phyloP scores from a whole-genome alignment of 2,113 vertebrate species.

The human region DNA sequence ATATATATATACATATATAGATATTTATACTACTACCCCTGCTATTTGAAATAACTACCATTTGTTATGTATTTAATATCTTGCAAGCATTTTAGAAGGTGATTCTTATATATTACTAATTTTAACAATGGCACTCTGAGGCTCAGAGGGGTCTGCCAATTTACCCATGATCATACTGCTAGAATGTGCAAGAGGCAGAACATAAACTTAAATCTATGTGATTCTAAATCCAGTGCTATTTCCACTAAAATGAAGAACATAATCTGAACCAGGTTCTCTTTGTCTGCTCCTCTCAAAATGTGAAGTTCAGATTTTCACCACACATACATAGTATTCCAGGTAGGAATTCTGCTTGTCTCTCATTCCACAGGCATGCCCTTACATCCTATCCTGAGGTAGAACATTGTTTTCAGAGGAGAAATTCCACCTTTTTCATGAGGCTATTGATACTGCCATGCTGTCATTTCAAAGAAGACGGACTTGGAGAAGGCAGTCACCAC shows the following conservation, averaged over 20 bases:
- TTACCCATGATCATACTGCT: background rate
- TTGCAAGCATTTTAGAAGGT: background rate
- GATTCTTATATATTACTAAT: background rate
- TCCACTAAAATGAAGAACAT: background rate
- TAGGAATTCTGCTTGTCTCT: background rate
- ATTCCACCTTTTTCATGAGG: background rate
- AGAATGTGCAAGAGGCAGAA: background rate
- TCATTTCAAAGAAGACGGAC: background rate
- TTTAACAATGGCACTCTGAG: background rate
- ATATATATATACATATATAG: too few species aligned
- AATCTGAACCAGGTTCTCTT: background rate
- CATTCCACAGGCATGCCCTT: background rate
- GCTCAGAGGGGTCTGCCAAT: background rate
- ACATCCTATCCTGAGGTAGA: background rate
- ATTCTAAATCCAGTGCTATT: background rate
- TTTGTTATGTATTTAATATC: background rate
- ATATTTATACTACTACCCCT: background rate
- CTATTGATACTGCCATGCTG: background rate
- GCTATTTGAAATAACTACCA: background rate
- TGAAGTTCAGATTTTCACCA: background rate
- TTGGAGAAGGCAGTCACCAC: background rate
- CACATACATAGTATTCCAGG: background rate
- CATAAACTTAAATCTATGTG: background rate
- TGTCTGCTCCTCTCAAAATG: background rate
- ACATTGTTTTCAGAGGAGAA: background rate